Evolutionary conservation across 2,888 invertebrate species (phyloP).

Genomic region (Drosophila nr. perissopoda): DNA sequence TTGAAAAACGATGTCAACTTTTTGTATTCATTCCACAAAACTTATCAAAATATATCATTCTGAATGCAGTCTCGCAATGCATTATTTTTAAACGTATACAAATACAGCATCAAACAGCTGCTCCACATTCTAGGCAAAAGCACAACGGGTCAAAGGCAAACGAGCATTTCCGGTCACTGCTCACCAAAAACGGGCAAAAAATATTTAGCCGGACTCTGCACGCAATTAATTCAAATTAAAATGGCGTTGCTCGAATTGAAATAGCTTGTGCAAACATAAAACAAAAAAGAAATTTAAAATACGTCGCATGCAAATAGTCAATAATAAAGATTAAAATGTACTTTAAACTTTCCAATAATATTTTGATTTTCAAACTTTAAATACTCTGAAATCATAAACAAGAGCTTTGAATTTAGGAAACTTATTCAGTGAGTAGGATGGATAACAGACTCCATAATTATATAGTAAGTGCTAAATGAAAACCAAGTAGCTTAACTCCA

Average conservation of each 20-base stretch:
- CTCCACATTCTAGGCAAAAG: conserved; percentile 20
- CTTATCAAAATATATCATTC: conserved; percentile 13
- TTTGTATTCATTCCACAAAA: not conserved
- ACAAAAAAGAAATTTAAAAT: not conserved
- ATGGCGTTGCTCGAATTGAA: conserved; percentile 45
- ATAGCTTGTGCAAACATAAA: conserved; percentile 16
- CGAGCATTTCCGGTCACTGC: conserved; percentile 53
- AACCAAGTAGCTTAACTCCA: not conserved
- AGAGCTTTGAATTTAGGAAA: not conserved
- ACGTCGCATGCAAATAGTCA: not conserved
- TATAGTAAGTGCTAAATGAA: not conserved
- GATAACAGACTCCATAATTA: not conserved
- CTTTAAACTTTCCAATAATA: not conserved
- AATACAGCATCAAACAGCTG: conserved; percentile 48
- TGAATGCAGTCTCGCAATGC: conserved; percentile 16
- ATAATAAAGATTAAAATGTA: not conserved
- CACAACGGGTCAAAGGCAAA: conserved; percentile 48
- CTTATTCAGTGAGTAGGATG: not conserved
- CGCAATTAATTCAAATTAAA: conserved; percentile 63
- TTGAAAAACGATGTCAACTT: not conserved
- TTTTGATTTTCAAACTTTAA: not conserved
- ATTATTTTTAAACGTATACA: conserved; percentile 39
- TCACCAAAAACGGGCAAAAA: conserved; percentile 34
- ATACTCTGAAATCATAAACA: not conserved
- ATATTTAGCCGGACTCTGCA: conserved; percentile 39